Evolutionary conservation across 35 echinoderm and acorn worm species (phyloP), one percentile per base, ranked within the genome.

Genomic region (Lytechinus variegatus): DNA sequence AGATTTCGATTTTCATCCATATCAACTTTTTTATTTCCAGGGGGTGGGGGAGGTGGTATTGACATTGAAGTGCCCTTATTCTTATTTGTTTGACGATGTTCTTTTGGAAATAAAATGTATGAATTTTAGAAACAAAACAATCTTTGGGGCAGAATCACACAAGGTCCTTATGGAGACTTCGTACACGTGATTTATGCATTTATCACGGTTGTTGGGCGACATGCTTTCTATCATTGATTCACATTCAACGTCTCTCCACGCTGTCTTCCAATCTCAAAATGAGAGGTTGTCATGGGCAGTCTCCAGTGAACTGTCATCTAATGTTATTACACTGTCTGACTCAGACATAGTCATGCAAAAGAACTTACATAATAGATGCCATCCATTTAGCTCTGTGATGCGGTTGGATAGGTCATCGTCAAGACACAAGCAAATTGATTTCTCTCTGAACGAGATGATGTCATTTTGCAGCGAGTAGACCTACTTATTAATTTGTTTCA

Each of bases 291-390:
- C 66, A 58, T 58, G 56, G 56, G 56, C 56, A 79, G 66, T 79
- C 66, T 79, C 66, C 66, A 79, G 12, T 79, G 66, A 79, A 79
- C 66, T 79, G 66, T 79, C 66, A 79, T 79, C 66, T 79, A 79
- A 79, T 79, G 66, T 79, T 79, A 79, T 79, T 79, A 79, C 16
- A 19, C 66, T 79, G 66, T 79, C 66, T 79, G 66, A 79, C 66
- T 79, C 66, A 79, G 4, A 79, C 66, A 24, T 24, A 79, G 66
- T 79, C 66, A 79, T 79, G 21, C 66, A 79, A 19, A 44, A n/a
- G 66, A 79, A 24, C 66, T 79, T 79, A 79, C 66, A 79, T 79
- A 79, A 79, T 79, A 24, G 66, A 79, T 79, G 66, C 19, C 16
- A 24, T 24, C 19, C 66, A 79, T n/a, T 79, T 3, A 79, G 66